Evolutionary conservation across 2,797 vertebrate genomes (phyloP).

Genomic region (Periophthalmus magnuspinnatus): DNA sequence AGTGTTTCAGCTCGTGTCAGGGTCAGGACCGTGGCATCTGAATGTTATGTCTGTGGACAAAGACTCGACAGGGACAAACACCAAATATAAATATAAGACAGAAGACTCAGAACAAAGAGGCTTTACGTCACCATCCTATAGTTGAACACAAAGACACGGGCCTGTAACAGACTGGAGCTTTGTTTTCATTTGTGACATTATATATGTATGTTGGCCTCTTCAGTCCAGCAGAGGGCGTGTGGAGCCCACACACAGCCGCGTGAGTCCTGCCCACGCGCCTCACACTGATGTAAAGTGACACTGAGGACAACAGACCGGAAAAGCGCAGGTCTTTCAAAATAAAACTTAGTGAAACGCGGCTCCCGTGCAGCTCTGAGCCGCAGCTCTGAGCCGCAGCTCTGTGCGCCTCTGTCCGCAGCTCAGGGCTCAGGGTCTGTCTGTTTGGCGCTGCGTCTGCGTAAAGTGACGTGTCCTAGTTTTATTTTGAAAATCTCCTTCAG

Average conservation of each 20-base stretch:
- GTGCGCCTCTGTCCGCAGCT: neutral
- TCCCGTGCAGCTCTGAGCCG: neutral
- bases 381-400: neutral
- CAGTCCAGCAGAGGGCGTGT: conserved; percentile 59
- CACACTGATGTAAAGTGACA: no score
- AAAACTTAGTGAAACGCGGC: neutral
- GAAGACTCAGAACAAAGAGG: no score
- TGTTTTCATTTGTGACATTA: neutral
- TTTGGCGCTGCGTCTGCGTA: neutral
- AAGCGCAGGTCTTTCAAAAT: neutral
- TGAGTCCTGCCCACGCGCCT: rapidly evolving
- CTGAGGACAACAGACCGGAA: rapidly evolving
- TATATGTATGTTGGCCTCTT: neutral
- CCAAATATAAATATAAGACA: no score
- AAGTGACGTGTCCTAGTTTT: conserved; percentile 28
- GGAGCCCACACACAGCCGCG: conserved; percentile 7
- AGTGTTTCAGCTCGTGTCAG: no score
- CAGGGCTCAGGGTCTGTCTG: no score
- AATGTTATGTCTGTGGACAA: no score
- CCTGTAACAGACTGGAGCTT: no score
- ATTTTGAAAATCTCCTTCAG: conserved; percentile 38
- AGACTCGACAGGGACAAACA: no score
- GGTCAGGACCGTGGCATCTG: no score
- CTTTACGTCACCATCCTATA: no score
- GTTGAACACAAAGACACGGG: no score